A percentile compares a stretch with the other conserved stretches of the same genome.
Evolutionary conservation across 1,140 invertebrate genomes (phyloP).

Genomic region (Heliconius hewitsoni): DNA sequence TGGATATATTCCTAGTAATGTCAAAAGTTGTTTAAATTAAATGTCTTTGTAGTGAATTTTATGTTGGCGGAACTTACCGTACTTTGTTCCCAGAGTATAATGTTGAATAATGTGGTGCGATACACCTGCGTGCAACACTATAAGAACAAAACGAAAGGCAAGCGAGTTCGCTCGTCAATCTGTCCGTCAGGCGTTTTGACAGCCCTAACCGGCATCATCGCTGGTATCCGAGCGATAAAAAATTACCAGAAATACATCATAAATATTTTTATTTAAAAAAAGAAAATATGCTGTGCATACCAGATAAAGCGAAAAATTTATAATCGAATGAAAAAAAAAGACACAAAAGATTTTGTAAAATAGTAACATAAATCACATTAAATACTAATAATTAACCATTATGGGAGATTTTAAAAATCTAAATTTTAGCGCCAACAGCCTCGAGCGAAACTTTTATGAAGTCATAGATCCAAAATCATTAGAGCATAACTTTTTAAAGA

Average conservation of each 20-base stretch:
- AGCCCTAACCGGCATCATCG: constrained; percentile 76
- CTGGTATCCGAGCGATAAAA: constrained; percentile 58
- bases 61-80: constrained; percentile 40
- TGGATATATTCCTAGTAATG: neutral
- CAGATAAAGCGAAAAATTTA: neutral
- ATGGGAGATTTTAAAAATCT: neutral
- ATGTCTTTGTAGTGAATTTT: constrained; percentile 16
- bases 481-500: constrained; percentile 47
- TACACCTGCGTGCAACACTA: constrained; percentile 62
- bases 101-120: constrained; percentile 59
- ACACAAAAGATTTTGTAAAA: neutral
- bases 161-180: constrained; percentile 74
- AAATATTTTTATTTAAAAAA: constrained; percentile 39
- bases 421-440: neutral
- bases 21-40: constrained; percentile 6
- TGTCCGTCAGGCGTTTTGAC: constrained; percentile 73
- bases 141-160: constrained; percentile 64
- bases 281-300: neutral
- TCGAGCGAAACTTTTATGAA: constrained; percentile 32
- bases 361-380: neutral
- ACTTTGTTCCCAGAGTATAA: constrained; percentile 52
- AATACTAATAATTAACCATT: too few relatives aligned
- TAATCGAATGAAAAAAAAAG: neutral
- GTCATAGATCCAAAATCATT: constrained; percentile 46
- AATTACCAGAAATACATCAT: constrained; percentile 54